Evolutionary conservation across 2,888 invertebrate species (phyloP).

Genomic region (Gasteruption jaculator): DNA sequence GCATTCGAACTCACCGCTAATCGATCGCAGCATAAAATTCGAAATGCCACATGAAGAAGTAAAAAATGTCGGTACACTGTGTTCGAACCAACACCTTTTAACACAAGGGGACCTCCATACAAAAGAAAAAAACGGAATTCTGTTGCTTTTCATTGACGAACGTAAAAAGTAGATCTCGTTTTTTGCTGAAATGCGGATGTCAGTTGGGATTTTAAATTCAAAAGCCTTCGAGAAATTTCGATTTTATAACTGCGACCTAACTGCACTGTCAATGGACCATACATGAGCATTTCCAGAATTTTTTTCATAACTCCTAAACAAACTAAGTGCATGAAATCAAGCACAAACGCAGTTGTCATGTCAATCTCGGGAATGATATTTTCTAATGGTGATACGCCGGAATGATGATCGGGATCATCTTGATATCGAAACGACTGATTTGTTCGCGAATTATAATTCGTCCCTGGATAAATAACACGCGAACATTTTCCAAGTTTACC

Average conservation of each 20-base stretch:
- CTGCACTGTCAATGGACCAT: background rate
- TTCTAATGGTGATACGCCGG: slow-evolving; percentile 7
- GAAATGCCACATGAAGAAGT: slow-evolving; percentile 12
- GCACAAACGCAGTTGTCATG: slow-evolving; percentile 14
- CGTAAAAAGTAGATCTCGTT: background rate
- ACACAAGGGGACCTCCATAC: slow-evolving; percentile 9
- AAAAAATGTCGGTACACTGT: slow-evolving; percentile 11
- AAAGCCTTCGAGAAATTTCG: slow-evolving; percentile 1
- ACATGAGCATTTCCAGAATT: slow-evolving; percentile 11
- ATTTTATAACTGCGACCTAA: background rate
- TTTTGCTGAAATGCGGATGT: slow-evolving; percentile 13
- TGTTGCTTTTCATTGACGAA: slow-evolving; percentile 9
- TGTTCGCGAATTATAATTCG: slow-evolving; percentile 8
- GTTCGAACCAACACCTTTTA: slow-evolving; percentile 6
- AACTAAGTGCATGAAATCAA: slow-evolving; percentile 18
- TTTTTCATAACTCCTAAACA: slow-evolving; percentile 12
- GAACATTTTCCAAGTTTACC: too few relatives aligned
- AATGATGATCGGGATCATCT: slow-evolving; percentile 8
- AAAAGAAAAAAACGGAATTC: slow-evolving; percentile 6
- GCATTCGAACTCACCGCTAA: background rate
- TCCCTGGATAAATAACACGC: slow-evolving; percentile 1
- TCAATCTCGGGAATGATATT: slow-evolving; percentile 6
- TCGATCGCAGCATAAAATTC: slow-evolving; percentile 6
- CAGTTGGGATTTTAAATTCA: slow-evolving; percentile 3
- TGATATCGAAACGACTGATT: slow-evolving; percentile 5